Conservation (phyloP, 2,113 vertebrate species). For the Probosciger aterrimus region DNA sequence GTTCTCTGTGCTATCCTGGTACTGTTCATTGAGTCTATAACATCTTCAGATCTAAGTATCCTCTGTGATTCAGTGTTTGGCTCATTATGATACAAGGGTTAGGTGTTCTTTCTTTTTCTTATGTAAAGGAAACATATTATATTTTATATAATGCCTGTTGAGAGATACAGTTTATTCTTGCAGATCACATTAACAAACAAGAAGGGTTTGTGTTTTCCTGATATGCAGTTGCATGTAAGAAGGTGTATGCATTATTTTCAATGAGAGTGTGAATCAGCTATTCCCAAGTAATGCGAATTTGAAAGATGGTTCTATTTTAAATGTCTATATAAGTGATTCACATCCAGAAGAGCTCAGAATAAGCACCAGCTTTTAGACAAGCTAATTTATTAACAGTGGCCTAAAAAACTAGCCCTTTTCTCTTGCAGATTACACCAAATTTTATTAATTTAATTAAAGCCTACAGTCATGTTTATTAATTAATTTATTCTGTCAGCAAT, state of each 20-base stretch:
- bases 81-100: neutral
- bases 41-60: neutral
- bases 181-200: constrained; percentile 32
- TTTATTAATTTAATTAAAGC: constrained; percentile 67
- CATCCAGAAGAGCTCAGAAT: neutral
- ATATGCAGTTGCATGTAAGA: neutral
- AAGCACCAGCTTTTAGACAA: neutral
- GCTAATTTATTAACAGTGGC: neutral
- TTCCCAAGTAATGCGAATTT: neutral
- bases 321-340: neutral
- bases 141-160: constrained; percentile 19
- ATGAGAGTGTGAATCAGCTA: neutral
- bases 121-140: neutral
- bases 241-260: neutral
- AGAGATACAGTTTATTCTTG: neutral
- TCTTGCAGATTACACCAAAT: constrained; percentile 19
- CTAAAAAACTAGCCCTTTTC: constrained; percentile 22
- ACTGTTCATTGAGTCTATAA: neutral
- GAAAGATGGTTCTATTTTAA: neutral
- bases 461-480: constrained; percentile 58
- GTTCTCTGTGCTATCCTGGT: neutral
- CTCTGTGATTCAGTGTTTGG: neutral
- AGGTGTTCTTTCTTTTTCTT: neutral
- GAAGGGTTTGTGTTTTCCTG: neutral
- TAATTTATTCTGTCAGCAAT: constrained; percentile 17